Base-by-base conservation (phyloP, 2,797 vertebrate genomes). In the Cossypha polioptera region DNA sequence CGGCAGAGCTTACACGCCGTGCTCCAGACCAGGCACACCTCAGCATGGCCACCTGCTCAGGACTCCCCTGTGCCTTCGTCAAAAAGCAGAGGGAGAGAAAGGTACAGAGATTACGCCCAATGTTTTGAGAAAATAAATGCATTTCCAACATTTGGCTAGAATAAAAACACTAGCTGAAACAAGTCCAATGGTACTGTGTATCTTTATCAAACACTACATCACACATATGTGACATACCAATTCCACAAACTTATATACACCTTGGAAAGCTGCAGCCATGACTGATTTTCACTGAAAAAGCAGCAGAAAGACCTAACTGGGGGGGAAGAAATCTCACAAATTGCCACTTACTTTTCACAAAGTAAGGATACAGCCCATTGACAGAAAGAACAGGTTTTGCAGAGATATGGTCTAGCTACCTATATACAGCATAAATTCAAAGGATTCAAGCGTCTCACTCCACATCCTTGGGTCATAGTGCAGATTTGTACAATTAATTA, bases 41-140 rank as follows among this genome's bases (percentile, higher is more conserved):
- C 28, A 5, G 61, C 10, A 0, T 0, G 10, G 9, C n/a, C 57
- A 4, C 31, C 28, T 3, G 55, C 69, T 15, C 57, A 1, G 40
- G 1, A 2, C 17, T 6, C 28, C 1, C 57, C 26, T 3, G 10
- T 19, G 15, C 72, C 48, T 19, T 2, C 0, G 26, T 2, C 11
- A 4, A 22, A 43, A 29, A 13, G 1, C 12, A 16, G 33, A 8
- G 10, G 5, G 22, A 5, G 10, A 54, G 28, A 48, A 25, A 25
- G 0, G 9, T 1, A n/a, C 5, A 0, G 3, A 43, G 5, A 7
- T 22, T 21, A 20, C 22, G 3, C 15, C 10, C 24, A 12, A 4
- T 5, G 5, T 28, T 42, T 42, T 22, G 36, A 67, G 62, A 63
- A 53, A 63, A 51, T 5, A 57, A 74, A 62, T 8, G 3, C 16